Conservation (phyloP, 1,140 invertebrate species). For the Magallana gigas region DNA sequence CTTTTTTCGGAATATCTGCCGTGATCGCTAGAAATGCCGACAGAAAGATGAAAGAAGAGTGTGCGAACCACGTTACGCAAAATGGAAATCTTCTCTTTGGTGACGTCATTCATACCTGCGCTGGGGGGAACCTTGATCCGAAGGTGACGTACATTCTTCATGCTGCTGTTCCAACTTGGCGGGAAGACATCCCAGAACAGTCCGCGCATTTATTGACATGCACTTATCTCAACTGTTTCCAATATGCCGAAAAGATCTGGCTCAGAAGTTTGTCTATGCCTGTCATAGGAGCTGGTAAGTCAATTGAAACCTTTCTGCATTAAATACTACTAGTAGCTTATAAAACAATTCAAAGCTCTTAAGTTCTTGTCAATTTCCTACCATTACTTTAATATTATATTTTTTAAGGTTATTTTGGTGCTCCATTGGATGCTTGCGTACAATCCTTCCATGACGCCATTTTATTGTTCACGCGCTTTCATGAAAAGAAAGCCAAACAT, state of each 20-base stretch:
- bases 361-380: too few species aligned
- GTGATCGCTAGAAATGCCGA: conserved; percentile 55
- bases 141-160: conserved; percentile 60
- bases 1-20: conserved; percentile 55
- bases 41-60: conserved; percentile 52
- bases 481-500: conserved; percentile 14
- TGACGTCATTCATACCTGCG: conserved; percentile 62
- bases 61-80: conserved; percentile 51
- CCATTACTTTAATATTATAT: not conserved
- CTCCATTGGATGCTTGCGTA: conserved; percentile 63
- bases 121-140: conserved; percentile 56
- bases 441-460: conserved; percentile 61
- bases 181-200: conserved; percentile 51
- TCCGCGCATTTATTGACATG: conserved; percentile 59
- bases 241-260: conserved; percentile 61
- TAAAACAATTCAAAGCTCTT: not conserved
- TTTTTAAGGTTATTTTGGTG: conserved; percentile 57
- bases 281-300: conserved; percentile 62
- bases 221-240: conserved; percentile 64
- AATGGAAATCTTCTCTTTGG: conserved; percentile 52
- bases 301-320: not conserved
- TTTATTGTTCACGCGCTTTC: conserved; percentile 43
- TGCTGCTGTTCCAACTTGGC: conserved; percentile 58
- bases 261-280: conserved; percentile 56
- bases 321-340: not conserved